Base-by-base conservation (phyloP, 2,113 vertebrate genomes). In the Leucosticte australis region DNA sequence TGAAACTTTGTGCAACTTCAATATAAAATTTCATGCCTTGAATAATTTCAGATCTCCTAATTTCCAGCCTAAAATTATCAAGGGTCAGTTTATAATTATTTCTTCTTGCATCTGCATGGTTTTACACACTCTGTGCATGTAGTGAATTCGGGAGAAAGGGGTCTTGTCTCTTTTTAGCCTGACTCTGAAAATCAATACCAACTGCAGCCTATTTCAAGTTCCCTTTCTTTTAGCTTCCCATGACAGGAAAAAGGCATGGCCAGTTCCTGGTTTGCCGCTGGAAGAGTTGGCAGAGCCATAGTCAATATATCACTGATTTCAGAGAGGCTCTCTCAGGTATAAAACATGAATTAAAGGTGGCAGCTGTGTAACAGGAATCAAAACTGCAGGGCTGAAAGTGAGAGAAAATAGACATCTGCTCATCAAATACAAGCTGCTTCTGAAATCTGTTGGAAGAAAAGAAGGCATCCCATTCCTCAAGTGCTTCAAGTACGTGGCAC, bases 61-160 rank as follows among this genome's bases (percentile, higher is more conserved):
- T 67, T 82, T 73, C 12, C 13, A 47, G 5, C 28, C 26, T 37
- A 44, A 79, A 11, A 6, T 11, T 49, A 31, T 6, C 22, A 53
- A 31, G 27, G 12, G 42, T 33, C 7, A 9, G 5, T 50, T 75
- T 16, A 3, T 17, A 49, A 20, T 12, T 60, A 6, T 53, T 67
- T 89, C 6, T 55, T 73, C 20, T 65, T 67, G 17, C 0, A 0
- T 59, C 50, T 62, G 28, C 7, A 0, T 67, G 10, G 20, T 46
- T 91, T 74, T 59, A n/a, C 15, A 13, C 22, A 2, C 1, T 37
- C 30, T 35, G 6, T 5, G 7, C 4, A 2, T 3, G 1, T 14
- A n/a, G 20, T 7, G 41, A 91, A 17, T n/a, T 60, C 9, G 33
- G 82, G 37, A 59, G 52, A 49, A 63, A 55, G 27, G 1, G 0